phyloP scores from a whole-genome alignment of 2,888 invertebrate genomes.

The Isotomurus palustris region DNA sequence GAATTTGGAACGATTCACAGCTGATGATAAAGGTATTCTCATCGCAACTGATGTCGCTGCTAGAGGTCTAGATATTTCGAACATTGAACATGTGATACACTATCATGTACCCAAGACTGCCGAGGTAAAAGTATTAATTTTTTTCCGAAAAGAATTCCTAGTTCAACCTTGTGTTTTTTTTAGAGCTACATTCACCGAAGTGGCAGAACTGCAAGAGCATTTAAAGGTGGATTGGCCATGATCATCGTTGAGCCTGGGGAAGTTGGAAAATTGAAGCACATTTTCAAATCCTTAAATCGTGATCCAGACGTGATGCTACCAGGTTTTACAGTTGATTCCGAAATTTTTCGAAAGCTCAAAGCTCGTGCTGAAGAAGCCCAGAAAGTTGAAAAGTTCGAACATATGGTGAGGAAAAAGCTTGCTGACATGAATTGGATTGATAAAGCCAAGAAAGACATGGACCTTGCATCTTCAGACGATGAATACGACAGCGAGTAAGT shows the following conservation, averaged over 20 bases:
- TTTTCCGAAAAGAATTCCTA: neutral
- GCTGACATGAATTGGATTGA: conserved; percentile 78
- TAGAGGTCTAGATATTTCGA: conserved; percentile 89
- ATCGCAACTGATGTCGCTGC: conserved; percentile 96
- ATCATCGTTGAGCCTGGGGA: conserved; percentile 87
- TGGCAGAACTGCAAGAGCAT: conserved; percentile 90
- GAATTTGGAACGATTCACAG: conserved; percentile 79
- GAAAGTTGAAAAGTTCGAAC: conserved; percentile 69
- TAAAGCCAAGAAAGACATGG: conserved; percentile 82
- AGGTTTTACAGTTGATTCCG: conserved; percentile 69
- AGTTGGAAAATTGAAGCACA: conserved; percentile 67
- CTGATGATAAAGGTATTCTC: conserved; percentile 67
- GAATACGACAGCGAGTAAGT: conserved; percentile 17
- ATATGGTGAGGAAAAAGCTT: conserved; percentile 62
- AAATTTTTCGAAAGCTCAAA: conserved; percentile 61
- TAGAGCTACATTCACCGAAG: conserved; percentile 93
- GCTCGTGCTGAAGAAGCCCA: conserved; percentile 71
- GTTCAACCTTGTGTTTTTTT: conserved; percentile 33
- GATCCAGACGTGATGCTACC: conserved; percentile 74
- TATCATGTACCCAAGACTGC: conserved; percentile 93
- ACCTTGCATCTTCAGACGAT: conserved; percentile 69
- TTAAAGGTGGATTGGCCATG: conserved; percentile 82
- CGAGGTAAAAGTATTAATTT: conserved; percentile 57
- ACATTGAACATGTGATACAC: conserved; percentile 91
- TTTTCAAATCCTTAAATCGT: conserved; percentile 78